A percentile compares a stretch with the other conserved stretches of the same genome.
These are phyloP conservation scores for Eupithecia abbreviata DNA, from an alignment of 2,888 invertebrate species.

Conservation along the genomic window DNA sequence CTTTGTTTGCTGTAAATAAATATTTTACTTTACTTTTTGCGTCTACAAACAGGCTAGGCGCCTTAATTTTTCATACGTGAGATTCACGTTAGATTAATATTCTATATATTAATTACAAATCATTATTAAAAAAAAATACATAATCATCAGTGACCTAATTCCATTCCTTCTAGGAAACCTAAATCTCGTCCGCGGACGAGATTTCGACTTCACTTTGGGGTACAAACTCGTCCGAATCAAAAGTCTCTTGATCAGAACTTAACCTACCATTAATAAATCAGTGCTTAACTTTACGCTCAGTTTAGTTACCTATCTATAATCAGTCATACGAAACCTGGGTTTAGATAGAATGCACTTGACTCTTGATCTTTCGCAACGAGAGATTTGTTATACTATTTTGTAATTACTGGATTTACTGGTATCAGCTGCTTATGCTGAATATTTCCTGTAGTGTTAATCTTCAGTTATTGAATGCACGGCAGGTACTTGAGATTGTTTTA, in stretches of 20 bases:
- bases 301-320: not conserved
- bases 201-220: too few species aligned
- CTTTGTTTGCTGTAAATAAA: not conserved
- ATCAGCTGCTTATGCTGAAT: not conserved
- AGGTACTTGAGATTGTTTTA: constrained; percentile 30
- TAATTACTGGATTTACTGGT: not conserved
- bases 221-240: too few species aligned
- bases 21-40: not conserved
- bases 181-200: too few species aligned
- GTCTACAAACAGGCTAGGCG: not conserved
- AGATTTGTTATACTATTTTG: not conserved
- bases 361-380: not conserved
- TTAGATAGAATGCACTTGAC: not conserved
- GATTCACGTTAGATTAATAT: not conserved
- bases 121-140: not conserved
- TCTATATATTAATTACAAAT: not conserved
- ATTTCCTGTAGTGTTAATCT: not conserved
- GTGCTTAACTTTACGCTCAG: not conserved
- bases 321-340: constrained; percentile 1
- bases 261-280: not conserved
- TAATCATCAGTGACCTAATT: too few species aligned
- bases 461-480: not conserved
- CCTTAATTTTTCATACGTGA: not conserved
- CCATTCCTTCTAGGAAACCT: too few species aligned
- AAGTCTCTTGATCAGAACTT: not conserved